Conservation (phyloP, 2,797 vertebrate genomes). For the Muraenolepis orangiensis region DNA sequence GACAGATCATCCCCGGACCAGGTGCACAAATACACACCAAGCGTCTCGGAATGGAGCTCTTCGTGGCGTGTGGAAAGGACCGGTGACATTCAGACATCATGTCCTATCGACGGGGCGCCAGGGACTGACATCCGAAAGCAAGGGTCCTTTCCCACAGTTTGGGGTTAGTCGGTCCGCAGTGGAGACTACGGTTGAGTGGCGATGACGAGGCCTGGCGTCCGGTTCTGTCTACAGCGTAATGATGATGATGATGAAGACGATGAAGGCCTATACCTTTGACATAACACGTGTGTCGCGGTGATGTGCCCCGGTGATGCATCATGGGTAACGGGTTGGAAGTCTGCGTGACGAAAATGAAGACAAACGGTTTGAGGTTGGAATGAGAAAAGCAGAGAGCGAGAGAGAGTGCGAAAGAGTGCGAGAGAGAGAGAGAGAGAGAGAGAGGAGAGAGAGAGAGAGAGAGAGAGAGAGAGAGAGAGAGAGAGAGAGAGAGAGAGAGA, state of each 20-base stretch:
- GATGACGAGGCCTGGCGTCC: too few relatives aligned
- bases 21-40: constrained; percentile 38
- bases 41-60: constrained; percentile 21
- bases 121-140: constrained; percentile 36
- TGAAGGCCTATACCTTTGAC: constrained; percentile 64
- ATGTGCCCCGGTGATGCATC: constrained; percentile 64
- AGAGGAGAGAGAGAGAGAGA: too few relatives aligned
- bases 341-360: constrained; percentile 68
- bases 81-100: constrained; percentile 31
- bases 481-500: too few relatives aligned
- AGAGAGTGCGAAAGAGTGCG: too few relatives aligned
- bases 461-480: too few relatives aligned
- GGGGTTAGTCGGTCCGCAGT: constrained; percentile 15
- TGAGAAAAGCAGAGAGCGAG: constrained; percentile 60
- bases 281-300: constrained; percentile 68
- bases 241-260: constrained; percentile 31
- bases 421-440: not conserved
- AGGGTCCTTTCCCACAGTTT: constrained; percentile 32
- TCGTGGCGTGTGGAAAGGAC: not conserved
- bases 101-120: constrained; percentile 24
- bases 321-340: constrained; percentile 48
- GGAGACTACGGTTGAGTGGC: too few relatives aligned
- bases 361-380: constrained; percentile 63
- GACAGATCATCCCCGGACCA: constrained; percentile 25
- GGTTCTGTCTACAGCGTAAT: too few relatives aligned